Base-by-base conservation (phyloP, 2,888 invertebrate genomes). In the Galerucella pusilla region DNA sequence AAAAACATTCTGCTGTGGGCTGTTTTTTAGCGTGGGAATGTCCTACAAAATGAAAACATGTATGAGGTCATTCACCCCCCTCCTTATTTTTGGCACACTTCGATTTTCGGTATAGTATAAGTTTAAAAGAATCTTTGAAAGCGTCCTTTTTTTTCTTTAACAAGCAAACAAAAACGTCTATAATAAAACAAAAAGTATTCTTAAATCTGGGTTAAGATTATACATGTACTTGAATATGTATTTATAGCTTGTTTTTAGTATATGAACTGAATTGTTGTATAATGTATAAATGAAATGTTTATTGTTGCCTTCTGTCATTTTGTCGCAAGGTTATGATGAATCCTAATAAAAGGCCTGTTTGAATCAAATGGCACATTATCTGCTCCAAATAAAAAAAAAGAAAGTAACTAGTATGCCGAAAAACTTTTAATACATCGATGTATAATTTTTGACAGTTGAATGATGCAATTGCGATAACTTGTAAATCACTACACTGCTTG, bases 1-100 rank as follows among this genome's bases (percentile, higher is more conserved):
- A 65, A 16, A 65, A 65, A 65, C 20, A 42, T 64, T 64, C 16
- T 16, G 20, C 64, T 46, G 46, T 45, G 60, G 60, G 46, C 20
- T 46, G 68, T 35, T 57, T 68, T 68, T 68, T 20, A 60, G 68
- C 20, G 68, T 68, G 46, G 68, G 68, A 46, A 42, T 35, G 54
- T 35, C 67, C 54, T 67, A 52, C n/a, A 16, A 10, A 35, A 25
- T 67, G 35, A 67, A 67, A 68, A 68, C 28, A 42, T 60, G 11
- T 10, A 25, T 5, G 45, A 68, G 59, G 59, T 68, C 68, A 46
- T 68, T 68, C 59, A n/a, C 68, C 42, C 60, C 12, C 59, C 60
- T 9, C 42, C 42, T 35, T 45, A 68, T 46, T 59, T 46, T 68
- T 68, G 68, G 68, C 68, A 68, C 68, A 60, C n/a, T 57, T 42